Conservation (phyloP, 2,888 invertebrate species). For the Chloroclystis v-ata region DNA sequence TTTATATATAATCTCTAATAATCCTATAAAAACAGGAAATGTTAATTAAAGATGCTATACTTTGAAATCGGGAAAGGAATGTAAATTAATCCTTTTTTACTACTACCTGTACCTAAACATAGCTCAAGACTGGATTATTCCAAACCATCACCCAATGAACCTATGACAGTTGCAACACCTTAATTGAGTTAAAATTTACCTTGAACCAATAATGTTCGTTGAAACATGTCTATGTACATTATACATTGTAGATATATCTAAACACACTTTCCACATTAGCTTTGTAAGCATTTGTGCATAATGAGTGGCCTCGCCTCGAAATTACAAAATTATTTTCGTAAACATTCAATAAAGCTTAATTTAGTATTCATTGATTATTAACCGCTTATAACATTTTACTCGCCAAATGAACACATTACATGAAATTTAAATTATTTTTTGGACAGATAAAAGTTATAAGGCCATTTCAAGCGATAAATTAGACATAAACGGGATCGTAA, state of each 20-base stretch:
- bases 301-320: slow-evolving; percentile 12
- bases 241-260: slow-evolving; percentile 1
- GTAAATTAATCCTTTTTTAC: no score
- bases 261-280: slow-evolving; percentile 21
- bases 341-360: slow-evolving; percentile 22
- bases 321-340: slow-evolving; percentile 26
- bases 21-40: no score
- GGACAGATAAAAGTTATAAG: not conserved
- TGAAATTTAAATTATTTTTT: not conserved
- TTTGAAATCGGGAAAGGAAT: no score
- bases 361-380: slow-evolving; percentile 16
- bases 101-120: no score
- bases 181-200: no score
- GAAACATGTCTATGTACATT: slow-evolving; percentile 12
- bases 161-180: no score
- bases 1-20: no score
- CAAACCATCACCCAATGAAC: no score
- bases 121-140: no score
- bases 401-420: slow-evolving; percentile 3
- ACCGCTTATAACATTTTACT: slow-evolving; percentile 3
- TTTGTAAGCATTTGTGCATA: slow-evolving; percentile 21
- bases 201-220: slow-evolving; percentile 41
- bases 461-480: slow-evolving; percentile 1
- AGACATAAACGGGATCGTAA: not conserved
- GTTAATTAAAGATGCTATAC: no score